phyloP scores from a whole-genome alignment of 2,113 vertebrate species.

The Silurus glanis region DNA sequence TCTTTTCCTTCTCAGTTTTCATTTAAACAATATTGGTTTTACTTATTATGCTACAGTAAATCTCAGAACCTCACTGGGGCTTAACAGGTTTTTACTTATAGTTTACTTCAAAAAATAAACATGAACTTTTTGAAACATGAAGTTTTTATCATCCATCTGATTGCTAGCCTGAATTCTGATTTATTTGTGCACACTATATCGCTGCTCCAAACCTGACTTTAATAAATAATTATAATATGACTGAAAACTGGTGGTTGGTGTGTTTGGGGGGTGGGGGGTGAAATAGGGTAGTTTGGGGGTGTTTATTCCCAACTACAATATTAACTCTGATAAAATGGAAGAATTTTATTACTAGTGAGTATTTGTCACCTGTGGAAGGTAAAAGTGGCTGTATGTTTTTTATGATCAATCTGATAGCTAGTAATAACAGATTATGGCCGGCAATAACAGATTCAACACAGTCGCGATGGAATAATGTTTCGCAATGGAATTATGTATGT shows the following conservation, averaged over 20 bases:
- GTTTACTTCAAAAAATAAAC: neutral
- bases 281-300: too few relatives aligned
- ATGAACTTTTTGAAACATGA: neutral
- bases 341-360: neutral
- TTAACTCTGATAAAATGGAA: constrained; percentile 9
- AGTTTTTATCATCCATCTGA: too few relatives aligned
- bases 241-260: constrained; percentile 62
- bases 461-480: neutral
- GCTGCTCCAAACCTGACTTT: constrained; percentile 53
- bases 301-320: neutral
- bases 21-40: neutral
- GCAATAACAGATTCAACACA: constrained; percentile 15
- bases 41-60: too few relatives aligned
- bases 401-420: constrained; percentile 7
- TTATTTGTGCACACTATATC: neutral
- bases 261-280: constrained; percentile 40
- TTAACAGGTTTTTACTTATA: neutral
- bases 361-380: constrained; percentile 10
- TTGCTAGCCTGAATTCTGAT: neutral
- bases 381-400: neutral
- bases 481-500: neutral
- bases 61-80: neutral
- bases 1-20: neutral
- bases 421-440: neutral
- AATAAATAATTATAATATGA: constrained; percentile 76